A percentile compares a stretch with the other conserved stretches of the same genome.
Evolutionary conservation across 37 sponge, comb jelly and placozoan genomes (phyloP).

Genomic region (Beroe ovata): DNA sequence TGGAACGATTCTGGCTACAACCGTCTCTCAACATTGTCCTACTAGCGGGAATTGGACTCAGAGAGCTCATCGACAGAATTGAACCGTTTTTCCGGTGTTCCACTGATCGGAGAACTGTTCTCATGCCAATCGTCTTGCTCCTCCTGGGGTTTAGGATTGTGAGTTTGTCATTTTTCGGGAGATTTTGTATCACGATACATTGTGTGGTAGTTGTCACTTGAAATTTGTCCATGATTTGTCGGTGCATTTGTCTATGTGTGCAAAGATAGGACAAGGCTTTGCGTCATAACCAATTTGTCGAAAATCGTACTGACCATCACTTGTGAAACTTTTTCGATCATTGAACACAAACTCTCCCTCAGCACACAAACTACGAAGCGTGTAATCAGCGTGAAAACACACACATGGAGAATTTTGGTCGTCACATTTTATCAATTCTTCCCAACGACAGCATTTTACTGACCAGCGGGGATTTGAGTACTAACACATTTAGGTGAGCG

Average conservation of each 20-base stretch:
- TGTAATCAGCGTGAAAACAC: constrained; percentile 49
- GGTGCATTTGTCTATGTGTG: no score
- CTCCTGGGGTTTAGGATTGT: background rate
- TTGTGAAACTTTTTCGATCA: no score
- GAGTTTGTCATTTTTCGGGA: no score
- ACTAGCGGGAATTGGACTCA: constrained; percentile 26
- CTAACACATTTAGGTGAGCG: constrained; percentile 59
- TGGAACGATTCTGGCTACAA: constrained; percentile 39
- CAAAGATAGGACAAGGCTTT: no score
- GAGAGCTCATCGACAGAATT: background rate
- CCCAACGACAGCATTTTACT: constrained; percentile 41
- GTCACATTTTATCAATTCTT: constrained; percentile 14
- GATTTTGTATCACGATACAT: no score
- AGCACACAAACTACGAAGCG: constrained; percentile 52
- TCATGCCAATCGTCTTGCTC: constrained; percentile 1
- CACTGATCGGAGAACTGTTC: background rate
- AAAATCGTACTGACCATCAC: no score
- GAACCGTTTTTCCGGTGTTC: no score
- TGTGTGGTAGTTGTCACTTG: no score
- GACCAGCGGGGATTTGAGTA: constrained; percentile 60
- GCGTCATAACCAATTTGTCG: no score
- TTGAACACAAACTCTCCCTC: no score
- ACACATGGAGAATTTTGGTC: constrained; percentile 60
- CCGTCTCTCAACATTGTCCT: constrained; percentile 10
- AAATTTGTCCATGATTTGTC: no score